phyloP scores from a whole-genome alignment of 1,140 invertebrate genomes.

The Campodea augens region DNA sequence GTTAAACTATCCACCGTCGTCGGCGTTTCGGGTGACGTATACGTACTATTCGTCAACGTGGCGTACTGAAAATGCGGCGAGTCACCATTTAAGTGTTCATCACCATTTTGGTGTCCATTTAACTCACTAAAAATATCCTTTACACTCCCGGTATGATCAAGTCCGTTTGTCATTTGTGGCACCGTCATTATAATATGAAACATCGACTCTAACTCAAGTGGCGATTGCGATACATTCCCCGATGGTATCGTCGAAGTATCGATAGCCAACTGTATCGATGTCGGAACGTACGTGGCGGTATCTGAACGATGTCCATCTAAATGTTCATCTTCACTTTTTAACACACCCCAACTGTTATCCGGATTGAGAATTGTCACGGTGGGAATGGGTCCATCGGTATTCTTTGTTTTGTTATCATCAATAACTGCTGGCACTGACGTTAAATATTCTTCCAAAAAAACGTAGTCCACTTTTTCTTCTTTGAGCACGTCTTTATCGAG shows the following conservation, averaged over 20 bases:
- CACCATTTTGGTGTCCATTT: neutral
- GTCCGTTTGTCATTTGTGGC: neutral
- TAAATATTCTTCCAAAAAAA: neutral
- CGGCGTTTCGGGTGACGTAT: neutral
- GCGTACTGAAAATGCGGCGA: too few species aligned
- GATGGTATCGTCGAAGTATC: neutral
- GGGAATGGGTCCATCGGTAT: constrained; percentile 35
- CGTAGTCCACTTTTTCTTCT: neutral
- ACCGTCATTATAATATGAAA: neutral
- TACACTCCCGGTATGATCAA: too few species aligned
- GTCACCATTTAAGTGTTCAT: too few species aligned
- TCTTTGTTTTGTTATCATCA: constrained; percentile 9
- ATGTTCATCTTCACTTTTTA: constrained; percentile 3
- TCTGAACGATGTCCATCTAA: too few species aligned
- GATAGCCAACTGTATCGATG: neutral
- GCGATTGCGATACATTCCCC: neutral
- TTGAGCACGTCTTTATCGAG: neutral
- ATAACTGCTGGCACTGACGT: neutral
- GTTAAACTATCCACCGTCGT: neutral
- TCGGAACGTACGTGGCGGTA: neutral
- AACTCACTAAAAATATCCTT: too few species aligned
- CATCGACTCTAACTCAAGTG: neutral
- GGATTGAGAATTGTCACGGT: constrained; percentile 33
- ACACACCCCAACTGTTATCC: constrained; percentile 25
- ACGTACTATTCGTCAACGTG: too few species aligned